Evolutionary conservation across 2,113 vertebrate species (phyloP).

Genomic region (Percina caprodes): DNA sequence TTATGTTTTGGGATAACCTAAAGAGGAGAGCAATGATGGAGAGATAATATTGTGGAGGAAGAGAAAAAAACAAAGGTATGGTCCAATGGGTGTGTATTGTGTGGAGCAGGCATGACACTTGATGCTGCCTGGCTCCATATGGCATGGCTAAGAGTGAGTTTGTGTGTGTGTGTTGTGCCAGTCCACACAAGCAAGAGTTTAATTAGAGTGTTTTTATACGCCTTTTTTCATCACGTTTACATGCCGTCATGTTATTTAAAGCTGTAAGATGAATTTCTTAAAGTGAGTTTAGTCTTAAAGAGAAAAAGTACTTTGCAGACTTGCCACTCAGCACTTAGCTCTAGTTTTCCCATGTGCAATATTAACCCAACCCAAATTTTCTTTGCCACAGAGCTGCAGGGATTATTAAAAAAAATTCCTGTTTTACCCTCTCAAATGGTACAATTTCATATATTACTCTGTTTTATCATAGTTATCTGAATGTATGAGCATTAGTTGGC

Average conservation of each 20-base stretch:
- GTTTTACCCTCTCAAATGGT: not conserved
- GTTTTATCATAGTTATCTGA: not conserved
- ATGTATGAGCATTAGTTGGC: not conserved
- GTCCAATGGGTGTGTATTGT: conserved; percentile 51
- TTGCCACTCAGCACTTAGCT: not conserved
- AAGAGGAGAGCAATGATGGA: conserved; percentile 48
- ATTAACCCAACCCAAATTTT: not conserved
- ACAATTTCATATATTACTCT: not conserved
- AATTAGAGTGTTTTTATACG: not conserved
- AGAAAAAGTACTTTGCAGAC: not conserved
- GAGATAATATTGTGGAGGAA: conserved; percentile 49
- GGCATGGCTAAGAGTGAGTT: conserved; percentile 55
- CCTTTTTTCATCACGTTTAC: not conserved
- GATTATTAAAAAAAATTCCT: not conserved
- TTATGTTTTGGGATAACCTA: conserved; percentile 79
- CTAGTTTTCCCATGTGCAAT: not conserved
- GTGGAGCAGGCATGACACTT: conserved; percentile 77
- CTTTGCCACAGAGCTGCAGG: not conserved
- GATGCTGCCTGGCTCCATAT: conserved; percentile 82
- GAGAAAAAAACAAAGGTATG: conserved; percentile 60
- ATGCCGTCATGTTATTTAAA: not conserved
- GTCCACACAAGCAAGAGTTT: conserved; percentile 14
- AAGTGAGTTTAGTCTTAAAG: not conserved
- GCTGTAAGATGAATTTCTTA: not conserved
- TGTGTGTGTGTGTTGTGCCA: conserved; percentile 21